Base-by-base conservation (phyloP, 2,113 vertebrate species). In the Ammodytes dubius region DNA sequence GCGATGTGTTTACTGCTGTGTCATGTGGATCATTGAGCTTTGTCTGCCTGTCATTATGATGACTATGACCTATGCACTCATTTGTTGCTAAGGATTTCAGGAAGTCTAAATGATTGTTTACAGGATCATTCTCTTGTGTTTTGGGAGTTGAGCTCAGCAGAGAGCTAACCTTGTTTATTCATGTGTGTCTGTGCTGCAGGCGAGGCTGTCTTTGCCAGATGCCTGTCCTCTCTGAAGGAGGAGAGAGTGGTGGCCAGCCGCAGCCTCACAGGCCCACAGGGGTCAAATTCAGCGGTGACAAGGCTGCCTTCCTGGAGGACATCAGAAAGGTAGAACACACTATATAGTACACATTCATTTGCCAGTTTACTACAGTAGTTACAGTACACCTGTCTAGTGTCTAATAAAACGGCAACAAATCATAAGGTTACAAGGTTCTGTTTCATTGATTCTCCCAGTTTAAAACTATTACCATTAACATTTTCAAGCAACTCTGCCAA, bases 131-230 rank as follows among this genome's bases (percentile, higher is more conserved):
- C 45, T 7, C 49, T 45, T 7, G 1, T n/a, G 35, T 15, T 60
- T 7, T 43, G 13, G n/a, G 3, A 39, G 19, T 39, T 42, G 4
- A 74, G 47, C 14, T 61, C 2, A 39, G 58, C 69, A 70, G 50
- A 45, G n/a, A 43, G 37, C 70, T 79, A 69, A 89, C 59, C 19
- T 17, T 3, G 35, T 73, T 61, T 77, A 0, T 59, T 54, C n/a
- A 27, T 64, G 14, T 19, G 13, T 49, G 2, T 64, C 6, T 67
- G 39, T 80, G 11, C 77, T 59, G 8, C 83, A 99, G 98, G 98
- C 59, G 98, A 99, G 84, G 98, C 98, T 0, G 98, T 99, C 92
- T 99, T 99, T 86, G 98, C 98, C 65, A 96, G 98, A 53, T 99
- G 98, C 86, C 89, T 99, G 43, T 99, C 98, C 0, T 97, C 98